Evolutionary conservation across 2,113 vertebrate genomes (phyloP).

Genomic region (Lasiurus borealis): DNA sequence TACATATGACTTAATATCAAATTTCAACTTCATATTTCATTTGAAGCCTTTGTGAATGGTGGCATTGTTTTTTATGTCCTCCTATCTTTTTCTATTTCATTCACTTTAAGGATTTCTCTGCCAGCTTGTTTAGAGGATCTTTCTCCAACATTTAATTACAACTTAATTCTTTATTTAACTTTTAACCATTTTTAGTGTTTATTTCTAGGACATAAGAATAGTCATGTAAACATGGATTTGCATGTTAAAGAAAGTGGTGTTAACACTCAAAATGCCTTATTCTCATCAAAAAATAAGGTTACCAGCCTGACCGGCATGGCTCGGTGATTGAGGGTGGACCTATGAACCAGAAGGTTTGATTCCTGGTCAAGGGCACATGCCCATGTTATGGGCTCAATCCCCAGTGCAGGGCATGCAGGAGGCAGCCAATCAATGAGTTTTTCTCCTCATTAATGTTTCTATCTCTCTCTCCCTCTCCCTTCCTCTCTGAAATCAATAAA

Average conservation of each 20-base stretch:
- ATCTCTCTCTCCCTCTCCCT: too few species aligned
- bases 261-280: background rate
- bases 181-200: background rate
- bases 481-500: too few species aligned
- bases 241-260: background rate
- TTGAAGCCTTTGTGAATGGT: background rate
- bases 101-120: background rate
- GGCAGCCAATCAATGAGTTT: too few species aligned
- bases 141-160: background rate
- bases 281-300: background rate
- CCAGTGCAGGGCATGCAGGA: too few species aligned
- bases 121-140: background rate
- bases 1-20: accelerated
- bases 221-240: background rate
- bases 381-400: too few species aligned
- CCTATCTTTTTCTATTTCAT: background rate
- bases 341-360: too few species aligned
- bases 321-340: too few species aligned
- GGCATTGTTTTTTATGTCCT: background rate
- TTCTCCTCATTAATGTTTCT: too few species aligned
- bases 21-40: background rate
- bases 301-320: too few species aligned
- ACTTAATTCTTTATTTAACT: slow-evolving; percentile 9
- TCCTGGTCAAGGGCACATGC: too few species aligned
- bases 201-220: background rate